phyloP scores from a whole-genome alignment of 2,113 vertebrate genomes.

The Actenoides hombroni region DNA sequence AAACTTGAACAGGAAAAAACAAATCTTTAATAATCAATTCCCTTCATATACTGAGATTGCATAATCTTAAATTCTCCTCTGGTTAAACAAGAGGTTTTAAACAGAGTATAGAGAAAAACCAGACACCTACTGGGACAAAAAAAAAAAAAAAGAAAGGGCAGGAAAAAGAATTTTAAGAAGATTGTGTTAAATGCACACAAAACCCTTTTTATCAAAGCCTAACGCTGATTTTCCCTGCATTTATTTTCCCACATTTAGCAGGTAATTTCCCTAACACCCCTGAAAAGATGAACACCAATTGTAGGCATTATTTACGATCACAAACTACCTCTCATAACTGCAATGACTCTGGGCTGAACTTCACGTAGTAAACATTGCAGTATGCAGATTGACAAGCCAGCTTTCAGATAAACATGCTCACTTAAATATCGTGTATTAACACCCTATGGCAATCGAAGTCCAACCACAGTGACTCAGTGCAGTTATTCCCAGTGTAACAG shows the following conservation, averaged over 20 bases:
- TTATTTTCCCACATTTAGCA: background rate
- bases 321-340: background rate
- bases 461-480: constrained; percentile 51
- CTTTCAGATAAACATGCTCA: constrained; percentile 38
- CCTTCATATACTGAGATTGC: background rate
- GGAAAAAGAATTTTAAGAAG: background rate
- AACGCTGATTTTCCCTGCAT: background rate
- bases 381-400: background rate
- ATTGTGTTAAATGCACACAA: background rate
- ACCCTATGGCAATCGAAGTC: constrained; percentile 40
- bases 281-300: background rate
- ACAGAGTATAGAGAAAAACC: background rate
- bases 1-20: background rate
- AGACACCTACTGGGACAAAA: background rate
- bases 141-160: background rate
- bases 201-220: background rate
- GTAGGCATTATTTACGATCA: background rate
- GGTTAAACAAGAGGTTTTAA: background rate
- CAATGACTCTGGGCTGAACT: background rate
- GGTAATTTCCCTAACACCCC: background rate
- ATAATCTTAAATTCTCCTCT: background rate
- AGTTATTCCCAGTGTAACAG: constrained; percentile 38
- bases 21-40: background rate
- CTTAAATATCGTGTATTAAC: constrained; percentile 47
- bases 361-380: background rate